Conservation (phyloP, 2,113 vertebrate genomes). For the Smithornis capensis region DNA sequence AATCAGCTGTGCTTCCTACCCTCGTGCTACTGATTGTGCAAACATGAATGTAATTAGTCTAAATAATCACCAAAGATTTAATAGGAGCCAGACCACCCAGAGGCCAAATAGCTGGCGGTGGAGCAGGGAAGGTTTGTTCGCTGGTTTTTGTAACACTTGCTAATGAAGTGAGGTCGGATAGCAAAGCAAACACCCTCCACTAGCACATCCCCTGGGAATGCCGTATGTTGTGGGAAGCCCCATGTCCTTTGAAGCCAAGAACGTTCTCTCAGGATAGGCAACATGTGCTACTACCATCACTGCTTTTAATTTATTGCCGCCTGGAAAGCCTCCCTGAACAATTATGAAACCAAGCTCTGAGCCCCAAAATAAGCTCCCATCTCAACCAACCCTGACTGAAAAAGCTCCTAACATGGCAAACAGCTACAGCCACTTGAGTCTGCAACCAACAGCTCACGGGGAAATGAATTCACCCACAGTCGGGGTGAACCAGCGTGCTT, state of each 20-base stretch:
- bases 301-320: conserved; percentile 55
- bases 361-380: conserved; percentile 50
- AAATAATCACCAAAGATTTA: conserved; percentile 68
- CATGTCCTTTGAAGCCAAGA: conserved; percentile 47
- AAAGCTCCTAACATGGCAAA: background rate
- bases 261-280: conserved; percentile 49
- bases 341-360: conserved; percentile 38
- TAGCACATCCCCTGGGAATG: conserved; percentile 18
- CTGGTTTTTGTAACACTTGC: conserved; percentile 57
- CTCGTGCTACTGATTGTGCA: conserved; percentile 67
- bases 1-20: conserved; percentile 56
- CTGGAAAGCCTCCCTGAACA: conserved; percentile 42
- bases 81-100: conserved; percentile 67
- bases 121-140: conserved; percentile 44
- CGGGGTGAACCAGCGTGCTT: background rate
- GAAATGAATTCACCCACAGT: background rate
- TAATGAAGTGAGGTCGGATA: conserved; percentile 55
- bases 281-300: conserved; percentile 49
- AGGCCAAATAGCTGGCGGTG: conserved; percentile 51
- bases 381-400: background rate
- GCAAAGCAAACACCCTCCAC: conserved; percentile 61
- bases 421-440: background rate
- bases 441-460: background rate
- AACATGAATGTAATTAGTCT: conserved; percentile 68
- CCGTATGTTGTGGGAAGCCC: conserved; percentile 54